phyloP scores from a whole-genome alignment of 2,797 vertebrate genomes.

The Syngnathus acus region DNA sequence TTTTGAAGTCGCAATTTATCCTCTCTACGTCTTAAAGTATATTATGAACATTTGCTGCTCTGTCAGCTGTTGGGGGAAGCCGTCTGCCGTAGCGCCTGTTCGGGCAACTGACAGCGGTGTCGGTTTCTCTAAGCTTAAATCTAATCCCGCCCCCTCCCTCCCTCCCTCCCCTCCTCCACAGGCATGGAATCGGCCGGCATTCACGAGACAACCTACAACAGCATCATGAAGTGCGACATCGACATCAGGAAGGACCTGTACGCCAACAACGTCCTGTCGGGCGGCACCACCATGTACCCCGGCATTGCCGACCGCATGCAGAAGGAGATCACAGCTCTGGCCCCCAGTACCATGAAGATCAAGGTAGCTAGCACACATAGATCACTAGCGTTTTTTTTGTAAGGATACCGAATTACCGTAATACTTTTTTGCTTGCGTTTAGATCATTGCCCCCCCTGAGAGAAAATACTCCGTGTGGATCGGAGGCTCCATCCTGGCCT shows the following conservation, averaged over 20 bases:
- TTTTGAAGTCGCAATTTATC: background rate
- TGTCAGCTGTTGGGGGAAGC: constrained; percentile 32
- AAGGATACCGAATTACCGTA: background rate
- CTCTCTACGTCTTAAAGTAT: background rate
- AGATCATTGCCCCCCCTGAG: constrained; percentile 95
- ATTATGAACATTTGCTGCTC: constrained; percentile 1
- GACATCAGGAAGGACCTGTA: constrained; percentile 93
- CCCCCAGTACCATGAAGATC: constrained; percentile 95
- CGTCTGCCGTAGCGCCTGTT: constrained; percentile 58
- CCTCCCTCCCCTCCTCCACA: constrained; percentile 18
- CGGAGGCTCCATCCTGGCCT: constrained; percentile 95
- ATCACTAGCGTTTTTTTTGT: no score
- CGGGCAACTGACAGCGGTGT: constrained; percentile 28
- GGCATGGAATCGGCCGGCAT: constrained; percentile 74
- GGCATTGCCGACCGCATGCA: constrained; percentile 95
- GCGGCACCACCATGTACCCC: constrained; percentile 92
- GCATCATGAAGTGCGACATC: constrained; percentile 74
- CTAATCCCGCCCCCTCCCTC: background rate
- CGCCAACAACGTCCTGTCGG: constrained; percentile 89
- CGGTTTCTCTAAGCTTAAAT: background rate
- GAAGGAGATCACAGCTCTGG: constrained; percentile 90
- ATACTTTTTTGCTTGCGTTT: constrained; percentile 34
- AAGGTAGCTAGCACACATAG: constrained; percentile 58
- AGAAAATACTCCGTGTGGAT: constrained; percentile 97
- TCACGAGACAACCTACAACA: constrained; percentile 72